phyloP scores from a whole-genome alignment of 2,888 invertebrate species.

The Lycophotia porphyrea region DNA sequence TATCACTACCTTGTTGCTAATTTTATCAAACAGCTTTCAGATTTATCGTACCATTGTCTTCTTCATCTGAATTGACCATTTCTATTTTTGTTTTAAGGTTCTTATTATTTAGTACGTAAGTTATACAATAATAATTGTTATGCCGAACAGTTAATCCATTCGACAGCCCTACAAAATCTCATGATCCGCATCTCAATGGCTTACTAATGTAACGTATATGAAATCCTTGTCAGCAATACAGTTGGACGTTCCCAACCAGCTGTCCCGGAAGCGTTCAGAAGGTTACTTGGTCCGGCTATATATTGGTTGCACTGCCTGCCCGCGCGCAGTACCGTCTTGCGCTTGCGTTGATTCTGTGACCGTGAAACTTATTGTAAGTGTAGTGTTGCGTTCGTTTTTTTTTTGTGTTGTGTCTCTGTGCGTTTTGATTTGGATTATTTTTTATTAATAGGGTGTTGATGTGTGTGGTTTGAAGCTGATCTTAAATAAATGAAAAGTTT shows the following conservation, averaged over 20 bases:
- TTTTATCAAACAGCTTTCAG: neutral
- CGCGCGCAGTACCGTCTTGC: conserved; percentile 80
- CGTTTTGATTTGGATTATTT: conserved; percentile 21
- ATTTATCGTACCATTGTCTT: neutral
- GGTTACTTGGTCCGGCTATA: conserved; percentile 84
- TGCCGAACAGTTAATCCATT: conserved; percentile 3
- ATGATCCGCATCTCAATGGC: conserved; percentile 45
- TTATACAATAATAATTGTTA: neutral
- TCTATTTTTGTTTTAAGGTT: neutral
- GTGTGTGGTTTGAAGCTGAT: too few species aligned
- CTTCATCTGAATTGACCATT: neutral
- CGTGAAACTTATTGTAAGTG: conserved; percentile 79
- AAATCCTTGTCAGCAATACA: conserved; percentile 58
- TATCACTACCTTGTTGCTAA: neutral
- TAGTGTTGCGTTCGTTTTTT: conserved; percentile 62
- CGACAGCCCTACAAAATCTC: conserved; percentile 44
- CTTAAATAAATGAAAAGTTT: neutral
- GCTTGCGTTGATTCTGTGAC: conserved; percentile 72
- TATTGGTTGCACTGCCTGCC: conserved; percentile 75
- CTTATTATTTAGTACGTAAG: neutral
- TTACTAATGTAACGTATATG: conserved; percentile 30
- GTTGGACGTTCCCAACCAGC: conserved; percentile 53
- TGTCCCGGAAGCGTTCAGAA: conserved; percentile 86
- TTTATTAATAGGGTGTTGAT: neutral
- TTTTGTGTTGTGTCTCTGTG: conserved; percentile 42